Evolutionary conservation across 2,888 invertebrate species (phyloP).

Genomic region (Charanyca ferruginea): DNA sequence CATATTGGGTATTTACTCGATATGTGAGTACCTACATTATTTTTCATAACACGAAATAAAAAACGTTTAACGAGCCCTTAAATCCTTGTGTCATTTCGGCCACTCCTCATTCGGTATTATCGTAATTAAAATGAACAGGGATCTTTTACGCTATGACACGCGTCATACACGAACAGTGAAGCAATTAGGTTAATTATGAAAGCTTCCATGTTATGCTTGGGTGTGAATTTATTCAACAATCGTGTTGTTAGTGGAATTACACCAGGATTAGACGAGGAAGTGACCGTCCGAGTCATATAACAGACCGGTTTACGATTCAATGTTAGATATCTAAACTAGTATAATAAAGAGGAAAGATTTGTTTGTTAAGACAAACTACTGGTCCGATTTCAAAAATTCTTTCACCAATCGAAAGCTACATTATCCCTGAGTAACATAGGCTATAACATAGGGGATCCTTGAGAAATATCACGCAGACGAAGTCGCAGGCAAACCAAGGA

Average conservation of each 20-base stretch:
- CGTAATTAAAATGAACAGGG: slow-evolving; percentile 85
- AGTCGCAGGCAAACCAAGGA: no score
- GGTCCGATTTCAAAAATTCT: no score
- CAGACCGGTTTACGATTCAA: not conserved
- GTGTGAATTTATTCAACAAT: slow-evolving; percentile 44
- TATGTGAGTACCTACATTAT: slow-evolving; percentile 61
- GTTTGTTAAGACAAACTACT: no score
- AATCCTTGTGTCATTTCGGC: slow-evolving; percentile 71
- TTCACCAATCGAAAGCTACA: no score
- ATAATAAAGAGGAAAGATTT: no score
- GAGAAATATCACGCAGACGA: no score
- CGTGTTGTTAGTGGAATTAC: slow-evolving; percentile 28
- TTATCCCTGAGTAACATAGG: no score
- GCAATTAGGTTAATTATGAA: slow-evolving; percentile 77
- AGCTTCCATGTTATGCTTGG: slow-evolving; percentile 48
- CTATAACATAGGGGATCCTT: no score
- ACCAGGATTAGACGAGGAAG: slow-evolving; percentile 15
- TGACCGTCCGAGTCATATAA: slow-evolving; percentile 18
- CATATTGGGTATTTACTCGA: slow-evolving; percentile 54
- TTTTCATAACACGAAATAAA: slow-evolving; percentile 75
- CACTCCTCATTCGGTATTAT: slow-evolving; percentile 71
- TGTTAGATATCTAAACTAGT: no score
- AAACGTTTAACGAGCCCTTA: slow-evolving; percentile 78
- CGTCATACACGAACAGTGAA: slow-evolving; percentile 69
- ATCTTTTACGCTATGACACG: slow-evolving; percentile 76